Conservation (phyloP, 1,140 invertebrate genomes). For the Geopemphigus sp. region DNA sequence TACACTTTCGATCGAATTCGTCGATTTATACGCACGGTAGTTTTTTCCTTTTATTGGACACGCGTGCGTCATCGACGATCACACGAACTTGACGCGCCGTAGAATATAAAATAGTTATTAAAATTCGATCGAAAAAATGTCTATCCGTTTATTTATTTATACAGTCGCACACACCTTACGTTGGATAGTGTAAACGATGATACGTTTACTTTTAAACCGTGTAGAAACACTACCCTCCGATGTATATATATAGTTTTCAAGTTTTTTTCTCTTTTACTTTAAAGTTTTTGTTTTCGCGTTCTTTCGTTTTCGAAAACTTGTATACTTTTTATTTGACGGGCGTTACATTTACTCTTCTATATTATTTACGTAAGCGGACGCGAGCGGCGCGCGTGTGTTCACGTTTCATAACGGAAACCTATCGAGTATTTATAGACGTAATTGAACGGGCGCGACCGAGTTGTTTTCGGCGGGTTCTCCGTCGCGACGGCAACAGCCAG, state of each 20-base stretch:
- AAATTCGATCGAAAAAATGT: too few species aligned
- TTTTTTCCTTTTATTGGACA: neutral
- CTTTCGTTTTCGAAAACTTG: neutral
- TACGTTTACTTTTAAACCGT: too few species aligned
- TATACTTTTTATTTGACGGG: neutral
- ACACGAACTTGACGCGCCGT: too few species aligned
- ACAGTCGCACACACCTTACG: too few species aligned
- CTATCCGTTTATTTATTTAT: too few species aligned
- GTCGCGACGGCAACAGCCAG: neutral
- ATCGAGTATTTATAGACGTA: neutral
- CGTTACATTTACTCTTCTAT: neutral
- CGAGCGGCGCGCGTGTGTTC: neutral
- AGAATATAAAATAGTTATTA: too few species aligned
- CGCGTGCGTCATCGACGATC: too few species aligned
- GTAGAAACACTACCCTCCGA: too few species aligned
- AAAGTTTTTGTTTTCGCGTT: neutral
- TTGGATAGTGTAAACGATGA: too few species aligned
- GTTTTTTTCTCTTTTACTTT: neutral
- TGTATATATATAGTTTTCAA: too few species aligned
- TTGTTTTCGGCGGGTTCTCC: neutral
- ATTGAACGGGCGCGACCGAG: slow-evolving; percentile 1
- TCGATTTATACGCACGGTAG: too few species aligned
- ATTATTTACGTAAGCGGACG: slow-evolving; percentile 4
- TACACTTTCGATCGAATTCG: too few species aligned
- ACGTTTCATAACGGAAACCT: neutral